These are phyloP conservation scores for Elanoides forficatus DNA, from an alignment of 2,113 vertebrate species.

Conservation along the genomic window DNA sequence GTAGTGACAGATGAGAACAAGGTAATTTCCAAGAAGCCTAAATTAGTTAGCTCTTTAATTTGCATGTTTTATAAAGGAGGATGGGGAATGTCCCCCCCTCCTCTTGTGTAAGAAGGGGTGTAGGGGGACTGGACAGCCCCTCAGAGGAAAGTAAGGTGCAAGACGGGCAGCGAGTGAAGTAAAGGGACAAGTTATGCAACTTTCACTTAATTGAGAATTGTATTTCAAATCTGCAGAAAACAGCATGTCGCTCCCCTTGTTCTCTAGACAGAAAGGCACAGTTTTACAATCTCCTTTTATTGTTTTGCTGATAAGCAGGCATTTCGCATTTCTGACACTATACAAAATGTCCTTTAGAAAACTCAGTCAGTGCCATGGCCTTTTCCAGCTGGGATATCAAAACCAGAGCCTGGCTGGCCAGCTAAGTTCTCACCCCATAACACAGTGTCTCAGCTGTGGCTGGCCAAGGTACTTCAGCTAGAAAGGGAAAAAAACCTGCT, in stretches of 20 bases:
- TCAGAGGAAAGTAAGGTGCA: neutral
- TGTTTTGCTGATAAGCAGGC: slow-evolving; percentile 63
- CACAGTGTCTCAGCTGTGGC: neutral
- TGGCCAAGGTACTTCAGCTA: neutral
- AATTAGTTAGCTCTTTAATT: neutral
- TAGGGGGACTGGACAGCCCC: accelerated
- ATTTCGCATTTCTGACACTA: slow-evolving; percentile 32
- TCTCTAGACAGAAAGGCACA: slow-evolving; percentile 25
- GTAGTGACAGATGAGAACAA: neutral
- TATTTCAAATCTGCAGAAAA: slow-evolving; percentile 40
- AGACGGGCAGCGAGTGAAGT: neutral
- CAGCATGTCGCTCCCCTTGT: neutral
- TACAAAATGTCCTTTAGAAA: slow-evolving; percentile 42
- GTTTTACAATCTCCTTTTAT: slow-evolving; percentile 47
- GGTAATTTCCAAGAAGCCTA: neutral
- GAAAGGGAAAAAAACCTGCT: neutral
- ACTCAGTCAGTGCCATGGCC: neutral
- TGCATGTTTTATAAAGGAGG: neutral
- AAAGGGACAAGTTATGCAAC: neutral
- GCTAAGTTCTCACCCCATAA: neutral
- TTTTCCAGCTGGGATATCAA: neutral
- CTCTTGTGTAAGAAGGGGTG: neutral
- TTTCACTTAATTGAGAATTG: neutral
- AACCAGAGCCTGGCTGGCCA: neutral
- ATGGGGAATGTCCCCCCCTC: neutral